Conservation (phyloP, 1,140 invertebrate genomes). For the Neodiprion lecontei region DNA sequence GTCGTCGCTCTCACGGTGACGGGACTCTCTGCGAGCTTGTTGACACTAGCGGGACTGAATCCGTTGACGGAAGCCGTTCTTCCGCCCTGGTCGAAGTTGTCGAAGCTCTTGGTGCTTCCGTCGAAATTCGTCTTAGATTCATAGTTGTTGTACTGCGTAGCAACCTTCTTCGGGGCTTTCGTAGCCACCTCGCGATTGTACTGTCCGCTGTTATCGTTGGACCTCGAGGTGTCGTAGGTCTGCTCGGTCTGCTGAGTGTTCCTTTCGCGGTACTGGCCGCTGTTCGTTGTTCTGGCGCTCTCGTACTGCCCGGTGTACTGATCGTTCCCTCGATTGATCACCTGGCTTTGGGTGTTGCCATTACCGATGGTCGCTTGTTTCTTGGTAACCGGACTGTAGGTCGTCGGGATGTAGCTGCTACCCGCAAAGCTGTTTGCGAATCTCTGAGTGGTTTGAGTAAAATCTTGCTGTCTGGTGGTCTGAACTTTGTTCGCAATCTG, state of each 20-base stretch:
- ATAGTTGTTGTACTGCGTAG: conserved; percentile 49
- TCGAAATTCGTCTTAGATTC: conserved; percentile 50
- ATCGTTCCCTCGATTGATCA: conserved; percentile 25
- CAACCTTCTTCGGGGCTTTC: conserved; percentile 47
- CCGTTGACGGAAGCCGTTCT: conserved; percentile 52
- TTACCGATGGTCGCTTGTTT: conserved; percentile 34
- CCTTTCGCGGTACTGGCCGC: conserved; percentile 44
- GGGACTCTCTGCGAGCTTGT: conserved; percentile 55
- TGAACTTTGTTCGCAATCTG: conserved; percentile 50
- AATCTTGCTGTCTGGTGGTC: conserved; percentile 29
- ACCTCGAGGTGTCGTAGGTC: conserved; percentile 43
- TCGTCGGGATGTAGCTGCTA: conserved; percentile 61
- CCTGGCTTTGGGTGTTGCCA: conserved; percentile 21
- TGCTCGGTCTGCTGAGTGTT: conserved; percentile 34
- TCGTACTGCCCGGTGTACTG: conserved; percentile 24
- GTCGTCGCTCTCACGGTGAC: conserved; percentile 44
- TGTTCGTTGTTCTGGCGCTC: conserved; percentile 19
- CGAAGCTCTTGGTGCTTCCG: conserved; percentile 41
- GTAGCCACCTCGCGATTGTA: conserved; percentile 11
- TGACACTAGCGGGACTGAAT: conserved; percentile 59
- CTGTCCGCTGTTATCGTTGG: not conserved
- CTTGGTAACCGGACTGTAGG: conserved; percentile 55
- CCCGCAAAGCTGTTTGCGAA: conserved; percentile 59
- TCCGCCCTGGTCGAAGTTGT: conserved; percentile 40
- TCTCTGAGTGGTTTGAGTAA: conserved; percentile 34